Conservation (phyloP, 2,797 vertebrate species). For the Crocidura indochinensis region DNA sequence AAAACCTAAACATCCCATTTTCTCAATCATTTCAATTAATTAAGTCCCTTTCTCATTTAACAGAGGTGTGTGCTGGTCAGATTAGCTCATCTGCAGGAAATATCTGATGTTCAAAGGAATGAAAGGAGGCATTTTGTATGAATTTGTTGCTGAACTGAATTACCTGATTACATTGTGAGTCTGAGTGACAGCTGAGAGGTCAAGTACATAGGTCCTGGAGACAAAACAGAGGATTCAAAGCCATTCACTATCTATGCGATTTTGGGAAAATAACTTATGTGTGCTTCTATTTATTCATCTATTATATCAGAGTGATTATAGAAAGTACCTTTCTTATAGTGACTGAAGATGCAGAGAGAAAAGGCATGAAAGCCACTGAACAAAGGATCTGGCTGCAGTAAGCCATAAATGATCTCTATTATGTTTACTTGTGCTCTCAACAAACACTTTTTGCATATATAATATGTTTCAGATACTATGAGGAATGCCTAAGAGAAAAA, state of each 20-base stretch:
- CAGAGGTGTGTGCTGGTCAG: constrained; percentile 17
- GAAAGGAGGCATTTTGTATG: not conserved
- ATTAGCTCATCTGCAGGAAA: constrained; percentile 40
- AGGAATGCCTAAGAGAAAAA: not conserved
- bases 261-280: constrained; percentile 31
- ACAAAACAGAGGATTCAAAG: not conserved
- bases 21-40: constrained; percentile 44
- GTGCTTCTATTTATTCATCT: constrained; percentile 14
- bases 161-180: not conserved
- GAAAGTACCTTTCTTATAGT: not conserved
- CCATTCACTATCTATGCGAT: not conserved
- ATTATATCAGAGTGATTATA: not conserved
- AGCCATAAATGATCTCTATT: not conserved
- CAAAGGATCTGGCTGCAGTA: not conserved
- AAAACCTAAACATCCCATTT: constrained; percentile 18
- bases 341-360: not conserved
- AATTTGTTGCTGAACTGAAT: not conserved
- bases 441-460: constrained; percentile 4
- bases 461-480: not conserved
- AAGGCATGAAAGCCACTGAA: not conserved
- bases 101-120: not conserved
- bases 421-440: not conserved
- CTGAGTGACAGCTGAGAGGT: constrained; percentile 15
- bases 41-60: not conserved
- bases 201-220: not conserved